phyloP scores from a whole-genome alignment of 2,113 vertebrate species.

The Charina bottae region DNA sequence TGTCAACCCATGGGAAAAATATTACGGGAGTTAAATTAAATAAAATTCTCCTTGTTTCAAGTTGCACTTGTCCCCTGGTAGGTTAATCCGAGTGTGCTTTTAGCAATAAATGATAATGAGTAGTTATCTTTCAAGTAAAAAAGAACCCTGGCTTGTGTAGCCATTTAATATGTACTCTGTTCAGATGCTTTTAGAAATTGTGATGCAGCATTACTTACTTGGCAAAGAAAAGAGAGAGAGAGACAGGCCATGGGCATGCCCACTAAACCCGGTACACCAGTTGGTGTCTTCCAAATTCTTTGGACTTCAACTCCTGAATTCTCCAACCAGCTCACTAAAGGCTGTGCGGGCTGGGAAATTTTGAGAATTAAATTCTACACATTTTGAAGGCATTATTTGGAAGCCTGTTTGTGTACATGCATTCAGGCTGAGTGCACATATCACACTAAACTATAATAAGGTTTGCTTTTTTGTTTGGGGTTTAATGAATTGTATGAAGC shows the following conservation, averaged over 20 bases:
- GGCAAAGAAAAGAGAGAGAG: too few relatives aligned
- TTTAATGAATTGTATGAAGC: neutral
- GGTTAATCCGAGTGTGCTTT: too few relatives aligned
- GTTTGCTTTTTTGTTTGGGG: neutral
- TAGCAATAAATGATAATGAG: too few relatives aligned
- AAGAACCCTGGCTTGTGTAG: too few relatives aligned
- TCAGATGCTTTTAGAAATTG: too few relatives aligned
- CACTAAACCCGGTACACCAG: too few relatives aligned
- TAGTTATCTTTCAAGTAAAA: too few relatives aligned
- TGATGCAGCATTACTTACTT: too few relatives aligned
- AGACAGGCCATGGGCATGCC: too few relatives aligned
- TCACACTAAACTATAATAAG: neutral
- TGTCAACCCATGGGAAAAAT: neutral
- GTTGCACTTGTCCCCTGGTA: neutral
- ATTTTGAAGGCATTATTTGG: neutral
- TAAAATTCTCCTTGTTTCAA: neutral
- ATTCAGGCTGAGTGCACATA: neutral
- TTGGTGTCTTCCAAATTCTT: neutral
- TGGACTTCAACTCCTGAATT: neutral
- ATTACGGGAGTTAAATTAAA: neutral
- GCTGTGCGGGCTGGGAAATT: neutral
- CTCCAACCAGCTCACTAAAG: neutral
- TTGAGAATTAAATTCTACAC: neutral
- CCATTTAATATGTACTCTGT: too few relatives aligned
- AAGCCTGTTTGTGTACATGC: neutral